These are phyloP conservation scores for Eupristina koningsbergeri DNA, from an alignment of 1,140 invertebrate species.

Conservation along the genomic window DNA sequence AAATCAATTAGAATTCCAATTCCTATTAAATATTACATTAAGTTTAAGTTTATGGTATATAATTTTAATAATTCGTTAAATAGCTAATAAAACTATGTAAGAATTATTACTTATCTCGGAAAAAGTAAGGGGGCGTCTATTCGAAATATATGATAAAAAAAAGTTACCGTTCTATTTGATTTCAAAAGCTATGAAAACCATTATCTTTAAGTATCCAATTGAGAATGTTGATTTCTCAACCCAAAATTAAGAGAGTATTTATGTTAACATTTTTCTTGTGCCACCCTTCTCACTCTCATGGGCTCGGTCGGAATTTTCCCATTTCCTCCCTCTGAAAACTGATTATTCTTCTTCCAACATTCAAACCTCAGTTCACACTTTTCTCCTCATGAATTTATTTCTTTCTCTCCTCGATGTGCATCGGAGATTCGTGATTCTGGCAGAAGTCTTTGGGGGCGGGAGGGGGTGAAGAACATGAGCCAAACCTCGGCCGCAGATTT, in stretches of 20 bases:
- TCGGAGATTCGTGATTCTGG: constrained; percentile 51
- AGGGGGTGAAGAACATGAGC: constrained; percentile 54
- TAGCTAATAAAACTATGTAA: background rate
- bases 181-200: background rate
- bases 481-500: constrained; percentile 68
- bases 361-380: background rate
- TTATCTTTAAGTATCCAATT: background rate
- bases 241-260: constrained; percentile 22
- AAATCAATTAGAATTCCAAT: too few relatives aligned
- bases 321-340: background rate
- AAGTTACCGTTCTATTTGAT: background rate
- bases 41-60: background rate
- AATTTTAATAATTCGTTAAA: background rate
- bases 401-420: background rate
- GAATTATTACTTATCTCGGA: background rate
- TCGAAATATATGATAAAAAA: background rate
- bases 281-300: background rate
- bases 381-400: background rate
- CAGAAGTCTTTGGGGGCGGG: constrained; percentile 66
- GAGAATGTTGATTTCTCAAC: constrained; percentile 8
- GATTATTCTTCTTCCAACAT: constrained; percentile 36
- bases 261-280: constrained; percentile 19
- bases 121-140: background rate
- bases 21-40: too few relatives aligned
- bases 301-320: too few relatives aligned